Base-by-base conservation (phyloP, 2,888 invertebrate species). In the Morpho achilles region DNA sequence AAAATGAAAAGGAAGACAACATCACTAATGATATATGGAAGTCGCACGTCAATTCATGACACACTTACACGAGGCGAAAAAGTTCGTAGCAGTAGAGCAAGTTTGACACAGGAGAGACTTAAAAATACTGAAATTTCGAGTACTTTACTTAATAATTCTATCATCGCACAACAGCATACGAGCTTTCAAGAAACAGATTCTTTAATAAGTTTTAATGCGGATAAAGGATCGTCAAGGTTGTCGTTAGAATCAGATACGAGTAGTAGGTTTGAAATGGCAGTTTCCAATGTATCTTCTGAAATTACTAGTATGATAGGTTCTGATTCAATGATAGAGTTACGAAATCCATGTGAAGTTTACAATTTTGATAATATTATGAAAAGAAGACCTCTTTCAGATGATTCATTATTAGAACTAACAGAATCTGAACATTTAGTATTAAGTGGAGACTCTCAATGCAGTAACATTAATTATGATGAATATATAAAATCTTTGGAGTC, bases 381-480 rank as follows among this genome's bases (percentile, higher is more conserved):
- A 70, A 88, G 96, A 53, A 87, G 95, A 66, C 95, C 96, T 0
- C 91, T 96, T 4, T 95, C 95, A 22, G 95, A 95, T 73, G 94
- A 96, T 69, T 95, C 94, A 51, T 84, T 94, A 47, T 94, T 94
- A 73, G 94, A 95, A 74, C 85, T 95, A 48, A 93, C 93, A 59
- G 92, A 93, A 8, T 80, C 93, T 22, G 92, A 92, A 67, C 91
- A 91, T 60, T 89, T 92, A 44, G 87, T 88, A 59, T 86, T 90
- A 43, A 74, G 64, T 67, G 92, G 93, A 45, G 79, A 82, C 6
- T 71, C 84, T 3, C 83, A 32, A 32, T 5, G 32, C 5, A 32
- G 89, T 32, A 92, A 92, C 64, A 87, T 93, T n/a, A 94, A 94
- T 72, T 83, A 95, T 53, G 94, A 95, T 76, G 92, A 91, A 63